Base-by-base conservation (phyloP, 2,888 invertebrate genomes). In the Morinoia aosen region DNA sequence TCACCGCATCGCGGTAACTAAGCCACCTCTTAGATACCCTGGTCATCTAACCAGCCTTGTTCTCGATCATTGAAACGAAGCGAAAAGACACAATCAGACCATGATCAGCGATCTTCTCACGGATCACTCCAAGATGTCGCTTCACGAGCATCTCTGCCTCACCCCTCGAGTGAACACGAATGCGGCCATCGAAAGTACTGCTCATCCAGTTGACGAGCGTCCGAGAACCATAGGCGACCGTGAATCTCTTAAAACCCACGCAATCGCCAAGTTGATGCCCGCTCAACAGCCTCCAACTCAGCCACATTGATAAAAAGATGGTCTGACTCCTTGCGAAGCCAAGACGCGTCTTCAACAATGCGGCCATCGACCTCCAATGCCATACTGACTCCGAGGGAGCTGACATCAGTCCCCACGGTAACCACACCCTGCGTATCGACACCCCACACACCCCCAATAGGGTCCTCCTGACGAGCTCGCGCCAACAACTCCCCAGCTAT, bases 281-380 rank as follows among this genome's bases (percentile, higher is more conserved):
- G 95, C 8, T 94, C 33, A 58, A 48, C 48, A 95, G 94, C 95
- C 58, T 96, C 96, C 58, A 95, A 61, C 58, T 95, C 95, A 10
- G 95, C 95, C 95, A 96, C 57, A 40, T 95, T 95, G 94, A 95
- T 95, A 88, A 95, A 95, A 16, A 48, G 12, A 33, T 95, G 58
- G 25, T 95, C 95, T n/a, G 91, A 91, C 48, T 64, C 90, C 58
- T 64, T 40, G 25, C 56, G 90, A 3, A 96, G 90, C 96, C 95
- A 96, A 48, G 48, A 48, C 5, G 48, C 48, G 5, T 48, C 48
- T 5, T 48, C 48, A 48, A 48, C 48, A 48, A 48, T 5, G 48
- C 5, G 48, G 48, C 48, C 48, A 48, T 48, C 48, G 48, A 48
- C 48, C 2, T 48, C 64, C 19, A 95, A 16, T 25, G 12, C 95